phyloP scores from a whole-genome alignment of 1,140 invertebrate genomes.

The Drosophila bocqueti region DNA sequence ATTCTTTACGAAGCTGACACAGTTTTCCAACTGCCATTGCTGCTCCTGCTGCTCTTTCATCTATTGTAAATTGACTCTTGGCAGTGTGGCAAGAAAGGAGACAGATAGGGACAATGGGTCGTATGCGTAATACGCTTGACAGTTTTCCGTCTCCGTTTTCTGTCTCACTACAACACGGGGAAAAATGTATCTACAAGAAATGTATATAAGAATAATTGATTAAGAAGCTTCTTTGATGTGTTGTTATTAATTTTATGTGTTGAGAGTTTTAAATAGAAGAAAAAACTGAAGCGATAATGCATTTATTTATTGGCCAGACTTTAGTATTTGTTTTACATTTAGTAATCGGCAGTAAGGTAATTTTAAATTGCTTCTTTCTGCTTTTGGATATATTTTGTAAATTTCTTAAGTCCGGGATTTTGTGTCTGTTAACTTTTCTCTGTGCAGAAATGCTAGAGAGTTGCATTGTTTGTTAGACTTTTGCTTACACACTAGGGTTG shows the following conservation, averaged over 20 bases:
- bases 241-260: background rate
- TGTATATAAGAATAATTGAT: background rate
- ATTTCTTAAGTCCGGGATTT: background rate
- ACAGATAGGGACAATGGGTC: constrained; percentile 36
- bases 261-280: background rate
- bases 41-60: constrained; percentile 26
- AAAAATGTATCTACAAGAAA: background rate
- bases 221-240: background rate
- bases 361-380: background rate
- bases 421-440: background rate
- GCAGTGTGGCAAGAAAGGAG: constrained; percentile 19
- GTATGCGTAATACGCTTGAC: constrained; percentile 59
- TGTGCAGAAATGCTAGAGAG: background rate
- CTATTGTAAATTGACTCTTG: constrained; percentile 59
- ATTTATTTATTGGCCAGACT: background rate
- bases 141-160: constrained; percentile 10
- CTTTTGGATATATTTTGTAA: background rate
- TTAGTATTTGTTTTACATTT: too few species aligned
- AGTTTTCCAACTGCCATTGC: constrained; percentile 20
- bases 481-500: constrained; percentile 15
- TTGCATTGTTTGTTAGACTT: constrained; percentile 44
- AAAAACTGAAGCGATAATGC: background rate
- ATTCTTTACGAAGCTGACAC: constrained; percentile 20
- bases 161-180: constrained; percentile 10
- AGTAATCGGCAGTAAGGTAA: too few species aligned